Evolutionary conservation across 2,113 vertebrate genomes (phyloP), one percentile per base, ranked within the genome.

Genomic region (Megalops atlanticus): DNA sequence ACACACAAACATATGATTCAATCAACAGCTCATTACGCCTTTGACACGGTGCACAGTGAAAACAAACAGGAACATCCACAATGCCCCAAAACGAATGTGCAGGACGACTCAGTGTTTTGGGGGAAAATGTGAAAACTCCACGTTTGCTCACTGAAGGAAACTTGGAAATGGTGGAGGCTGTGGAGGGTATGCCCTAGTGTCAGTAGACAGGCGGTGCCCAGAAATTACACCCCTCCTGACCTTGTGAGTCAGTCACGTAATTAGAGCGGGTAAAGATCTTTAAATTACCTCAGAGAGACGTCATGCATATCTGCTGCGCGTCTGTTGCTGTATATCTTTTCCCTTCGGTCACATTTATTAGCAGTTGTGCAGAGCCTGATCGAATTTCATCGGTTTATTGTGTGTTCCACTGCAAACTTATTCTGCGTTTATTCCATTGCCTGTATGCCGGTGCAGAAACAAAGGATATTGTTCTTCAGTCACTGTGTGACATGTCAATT

Each of bases 151-250:
- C 24, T 31, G 58, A 64, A 31, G n/a, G 10, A 64, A 64, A 64
- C 7, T 10, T 45, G 43, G 43, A 45, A 45, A 45, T 45, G 0
- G 14, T 10, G n/a, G 10, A n/a, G n/a, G n/a, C n/a, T n/a, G n/a
- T n/a, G 58, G 58, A 24, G 31, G 58, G n/a, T 31, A 64, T 31
- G 58, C 18, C n/a, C n/a, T 64, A 8, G 58, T 64, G 58, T 27
- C 58, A 64, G 58, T 31, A 64, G 58, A 64, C 58, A 64, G 58
- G 58, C 58, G 58, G n/a, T 10, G 58, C 58, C 58, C 58, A 64
- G 58, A 64, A 64, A 64, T 64, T 5, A 31, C 31, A 27, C 24
- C 12, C 31, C 24, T 64, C 58, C 31, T 64, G 58, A 64, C 58
- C 58, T 24, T 4, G 18, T 58, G 52, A 64, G 58, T 64, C 58